Evolutionary conservation across 2,113 vertebrate species (phyloP).

Genomic region (Rousettus leschenaultii): DNA sequence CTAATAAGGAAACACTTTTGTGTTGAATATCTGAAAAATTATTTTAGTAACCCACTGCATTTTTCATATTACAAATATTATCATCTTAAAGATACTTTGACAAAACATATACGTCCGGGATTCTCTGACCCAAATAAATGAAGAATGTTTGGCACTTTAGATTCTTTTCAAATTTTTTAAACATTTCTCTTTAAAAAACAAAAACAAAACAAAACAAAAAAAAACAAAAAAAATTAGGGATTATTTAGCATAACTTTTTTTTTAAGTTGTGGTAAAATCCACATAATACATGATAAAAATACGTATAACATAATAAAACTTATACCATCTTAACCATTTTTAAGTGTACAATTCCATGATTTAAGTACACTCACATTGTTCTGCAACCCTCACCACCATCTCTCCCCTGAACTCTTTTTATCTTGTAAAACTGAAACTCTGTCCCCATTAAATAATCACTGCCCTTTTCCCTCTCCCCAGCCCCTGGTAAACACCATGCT

Average conservation of each 20-base stretch:
- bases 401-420: not conserved
- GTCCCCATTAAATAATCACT: not conserved
- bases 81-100: not conserved
- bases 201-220: not conserved
- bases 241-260: not conserved
- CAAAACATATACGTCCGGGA: not conserved
- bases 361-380: not conserved
- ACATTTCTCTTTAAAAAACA: not conserved
- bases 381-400: not conserved
- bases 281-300: not conserved
- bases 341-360: not conserved
- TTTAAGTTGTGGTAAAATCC: not conserved
- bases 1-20: not conserved
- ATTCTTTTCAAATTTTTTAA: not conserved
- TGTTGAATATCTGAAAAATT: not conserved
- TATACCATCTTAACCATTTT: not conserved
- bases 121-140: not conserved
- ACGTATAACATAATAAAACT: not conserved
- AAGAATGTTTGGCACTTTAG: not conserved
- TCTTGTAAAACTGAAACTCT: not conserved
- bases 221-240: not conserved
- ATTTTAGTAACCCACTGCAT: not conserved
- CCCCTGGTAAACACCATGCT: not conserved
- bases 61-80: not conserved
- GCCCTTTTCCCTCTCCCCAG: not conserved